Percentiles rank a stretch among this genome's conserved stretches.
Conservation (phyloP, 2,113 vertebrate genomes). For the Ceratotherium simum region DNA sequence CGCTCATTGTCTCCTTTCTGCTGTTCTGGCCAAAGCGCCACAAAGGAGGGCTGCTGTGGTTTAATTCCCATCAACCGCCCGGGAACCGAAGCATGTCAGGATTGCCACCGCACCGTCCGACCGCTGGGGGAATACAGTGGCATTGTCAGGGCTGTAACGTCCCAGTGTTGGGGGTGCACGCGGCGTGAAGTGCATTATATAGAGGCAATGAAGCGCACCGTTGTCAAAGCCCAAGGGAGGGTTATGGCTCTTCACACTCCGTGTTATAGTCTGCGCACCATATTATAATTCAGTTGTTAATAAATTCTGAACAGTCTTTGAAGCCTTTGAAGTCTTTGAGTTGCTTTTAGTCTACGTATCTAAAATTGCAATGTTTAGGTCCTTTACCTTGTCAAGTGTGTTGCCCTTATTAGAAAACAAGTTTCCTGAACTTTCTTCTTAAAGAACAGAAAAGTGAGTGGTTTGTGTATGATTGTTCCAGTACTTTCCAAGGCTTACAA, state of each 20-base stretch:
- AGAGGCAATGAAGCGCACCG: not conserved
- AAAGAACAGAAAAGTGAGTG: slow-evolving; percentile 8
- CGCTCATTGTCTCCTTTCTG: slow-evolving; percentile 86
- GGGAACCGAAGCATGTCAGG: slow-evolving; percentile 72
- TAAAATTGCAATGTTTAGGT: not conserved
- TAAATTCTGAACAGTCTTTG: not conserved
- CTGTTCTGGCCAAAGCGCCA: slow-evolving; percentile 83
- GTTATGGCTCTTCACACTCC: no score
- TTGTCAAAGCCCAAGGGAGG: not conserved
- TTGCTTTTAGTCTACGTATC: not conserved
- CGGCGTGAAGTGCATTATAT: not conserved
- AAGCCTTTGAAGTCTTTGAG: no score
- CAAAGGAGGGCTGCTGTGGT: slow-evolving; percentile 83
- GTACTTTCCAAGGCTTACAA: not conserved
- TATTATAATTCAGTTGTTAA: not conserved
- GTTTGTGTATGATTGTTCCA: not conserved
- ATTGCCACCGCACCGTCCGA: slow-evolving; percentile 21
- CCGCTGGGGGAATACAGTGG: not conserved
- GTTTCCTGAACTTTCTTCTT: not conserved
- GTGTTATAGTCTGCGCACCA: not conserved
- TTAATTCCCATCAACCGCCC: slow-evolving; percentile 66
- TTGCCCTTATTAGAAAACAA: not conserved
- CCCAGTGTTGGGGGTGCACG: not conserved
- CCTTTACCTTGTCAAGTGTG: not conserved
- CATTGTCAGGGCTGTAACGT: not conserved